These are phyloP conservation scores for Heterotilapia buettikoferi DNA, from an alignment of 2,113 vertebrate genomes.

Conservation along the genomic window DNA sequence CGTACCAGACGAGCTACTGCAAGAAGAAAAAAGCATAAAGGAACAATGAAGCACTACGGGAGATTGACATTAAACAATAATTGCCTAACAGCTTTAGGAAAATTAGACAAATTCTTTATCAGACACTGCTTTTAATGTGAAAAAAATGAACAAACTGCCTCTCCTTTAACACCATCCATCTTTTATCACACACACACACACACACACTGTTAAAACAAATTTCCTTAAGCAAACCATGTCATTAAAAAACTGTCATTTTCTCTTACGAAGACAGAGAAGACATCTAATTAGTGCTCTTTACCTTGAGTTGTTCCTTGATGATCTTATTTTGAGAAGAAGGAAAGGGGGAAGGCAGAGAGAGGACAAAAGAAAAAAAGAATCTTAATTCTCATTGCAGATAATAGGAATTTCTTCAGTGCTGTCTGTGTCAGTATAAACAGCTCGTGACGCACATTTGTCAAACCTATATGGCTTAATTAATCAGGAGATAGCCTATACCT, in stretches of 20 bases:
- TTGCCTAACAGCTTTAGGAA: background rate
- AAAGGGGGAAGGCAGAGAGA: background rate
- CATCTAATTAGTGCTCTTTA: constrained; percentile 44
- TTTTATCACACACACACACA: constrained; percentile 7
- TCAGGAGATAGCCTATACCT: constrained; percentile 7
- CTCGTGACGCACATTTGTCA: constrained; percentile 5
- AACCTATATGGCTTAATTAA: constrained; percentile 27
- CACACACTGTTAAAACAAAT: background rate
- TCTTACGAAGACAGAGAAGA: background rate
- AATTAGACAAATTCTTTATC: constrained; percentile 15
- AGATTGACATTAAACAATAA: background rate
- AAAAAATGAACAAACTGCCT: background rate
- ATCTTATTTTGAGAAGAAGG: constrained; percentile 32
- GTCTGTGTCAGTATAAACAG: background rate
- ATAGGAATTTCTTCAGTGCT: constrained; percentile 1
- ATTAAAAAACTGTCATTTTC: constrained; percentile 28
- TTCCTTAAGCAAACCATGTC: background rate
- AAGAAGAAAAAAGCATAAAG: background rate
- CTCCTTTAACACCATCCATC: background rate
- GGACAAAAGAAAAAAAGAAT: constrained; percentile 25
- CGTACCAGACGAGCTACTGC: constrained; percentile 88
- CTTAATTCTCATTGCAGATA: constrained; percentile 28
- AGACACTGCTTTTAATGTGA: background rate
- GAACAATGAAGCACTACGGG: background rate
- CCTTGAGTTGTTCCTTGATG: constrained; percentile 67